Conservation (phyloP, 2,113 vertebrate genomes). For the Tachuris rubrigastra region DNA sequence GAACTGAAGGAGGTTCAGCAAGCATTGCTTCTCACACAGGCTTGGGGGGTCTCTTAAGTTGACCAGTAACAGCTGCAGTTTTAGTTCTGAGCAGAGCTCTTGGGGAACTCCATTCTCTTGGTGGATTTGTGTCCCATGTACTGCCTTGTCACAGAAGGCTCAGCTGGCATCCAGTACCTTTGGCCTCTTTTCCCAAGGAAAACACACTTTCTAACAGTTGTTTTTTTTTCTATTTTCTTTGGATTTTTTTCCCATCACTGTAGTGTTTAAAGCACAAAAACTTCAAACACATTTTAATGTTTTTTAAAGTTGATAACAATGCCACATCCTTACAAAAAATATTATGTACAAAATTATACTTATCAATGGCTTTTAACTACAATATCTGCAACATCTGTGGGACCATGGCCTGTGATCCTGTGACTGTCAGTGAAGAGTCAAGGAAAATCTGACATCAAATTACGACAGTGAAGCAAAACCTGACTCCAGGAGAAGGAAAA, state of each 20-base stretch:
- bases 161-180: background rate
- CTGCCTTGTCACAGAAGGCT: background rate
- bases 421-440: background rate
- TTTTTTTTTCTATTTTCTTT: background rate
- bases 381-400: background rate
- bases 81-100: fast-evolving
- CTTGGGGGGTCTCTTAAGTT: background rate
- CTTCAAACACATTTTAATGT: background rate
- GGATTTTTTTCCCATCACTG: background rate
- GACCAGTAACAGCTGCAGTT: background rate
- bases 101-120: background rate
- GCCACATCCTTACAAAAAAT: background rate
- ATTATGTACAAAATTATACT: background rate
- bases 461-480: background rate
- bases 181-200: background rate
- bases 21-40: background rate
- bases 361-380: background rate
- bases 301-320: background rate
- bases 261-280: background rate
- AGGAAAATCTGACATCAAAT: background rate
- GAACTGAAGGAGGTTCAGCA: background rate
- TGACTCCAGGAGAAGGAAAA: background rate
- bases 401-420: background rate
- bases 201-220: background rate
- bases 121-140: background rate